These are phyloP conservation scores for Oryzias curvinotus DNA, from an alignment of 2,113 vertebrate species.

Conservation along the genomic window DNA sequence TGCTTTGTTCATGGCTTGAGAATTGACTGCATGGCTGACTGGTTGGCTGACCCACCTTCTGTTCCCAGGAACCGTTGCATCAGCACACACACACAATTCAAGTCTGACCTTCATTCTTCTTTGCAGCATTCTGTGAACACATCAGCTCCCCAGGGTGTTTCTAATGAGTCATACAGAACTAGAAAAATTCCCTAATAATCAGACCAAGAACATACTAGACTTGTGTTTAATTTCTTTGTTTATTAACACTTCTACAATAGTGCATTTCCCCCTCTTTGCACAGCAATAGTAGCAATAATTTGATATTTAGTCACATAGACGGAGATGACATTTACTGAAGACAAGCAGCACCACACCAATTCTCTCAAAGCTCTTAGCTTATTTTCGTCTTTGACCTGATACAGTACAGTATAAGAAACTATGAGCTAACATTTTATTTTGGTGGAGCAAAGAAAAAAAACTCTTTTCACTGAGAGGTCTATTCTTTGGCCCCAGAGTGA, in stretches of 20 bases:
- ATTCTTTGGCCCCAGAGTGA: background rate
- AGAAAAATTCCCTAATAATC: conserved; percentile 4
- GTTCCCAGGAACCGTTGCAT: conserved; percentile 39
- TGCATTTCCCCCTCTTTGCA: no score
- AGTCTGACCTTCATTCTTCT: conserved; percentile 37
- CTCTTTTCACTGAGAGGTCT: background rate
- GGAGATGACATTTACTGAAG: no score
- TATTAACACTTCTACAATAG: background rate
- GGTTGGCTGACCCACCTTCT: conserved; percentile 43
- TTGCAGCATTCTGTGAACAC: conserved; percentile 9
- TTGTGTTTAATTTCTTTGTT: background rate
- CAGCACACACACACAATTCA: background rate
- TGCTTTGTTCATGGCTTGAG: conserved; percentile 20
- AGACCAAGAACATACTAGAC: background rate
- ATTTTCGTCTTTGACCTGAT: no score
- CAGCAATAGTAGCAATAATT: no score
- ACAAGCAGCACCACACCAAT: no score
- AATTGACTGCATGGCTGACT: conserved; percentile 42
- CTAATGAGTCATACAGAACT: conserved; percentile 29
- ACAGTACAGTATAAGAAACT: no score
- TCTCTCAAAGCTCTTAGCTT: no score
- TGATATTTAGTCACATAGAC: no score
- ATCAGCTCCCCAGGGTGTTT: conserved; percentile 25
- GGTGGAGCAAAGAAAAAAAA: background rate
- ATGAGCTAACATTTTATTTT: no score